phyloP scores from a whole-genome alignment of 1,140 invertebrate genomes.

The Oscheius sp. region DNA sequence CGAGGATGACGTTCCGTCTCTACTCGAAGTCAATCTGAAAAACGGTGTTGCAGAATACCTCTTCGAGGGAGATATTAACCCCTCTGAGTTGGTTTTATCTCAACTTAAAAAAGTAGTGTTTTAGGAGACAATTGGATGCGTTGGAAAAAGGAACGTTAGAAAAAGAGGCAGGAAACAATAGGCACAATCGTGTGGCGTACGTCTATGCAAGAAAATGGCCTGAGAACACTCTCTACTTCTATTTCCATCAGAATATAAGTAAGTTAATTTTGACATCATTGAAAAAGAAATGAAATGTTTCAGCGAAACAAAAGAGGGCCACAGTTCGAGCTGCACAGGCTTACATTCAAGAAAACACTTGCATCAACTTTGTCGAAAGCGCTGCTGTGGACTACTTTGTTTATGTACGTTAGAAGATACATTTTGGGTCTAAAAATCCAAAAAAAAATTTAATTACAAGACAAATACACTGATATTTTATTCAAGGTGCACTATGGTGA shows the following conservation, averaged over 20 bases:
- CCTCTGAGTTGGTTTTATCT: slow-evolving; percentile 20
- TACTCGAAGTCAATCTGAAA: slow-evolving; percentile 25
- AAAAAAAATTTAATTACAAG: no score
- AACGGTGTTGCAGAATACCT: slow-evolving; percentile 13
- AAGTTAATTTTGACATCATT: not conserved
- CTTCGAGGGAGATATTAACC: slow-evolving; percentile 23
- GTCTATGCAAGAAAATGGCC: not conserved
- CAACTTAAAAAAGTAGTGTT: not conserved
- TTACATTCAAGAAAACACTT: slow-evolving; percentile 1
- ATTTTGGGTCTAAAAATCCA: no score
- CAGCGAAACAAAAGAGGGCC: not conserved
- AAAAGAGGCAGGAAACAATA: not conserved
- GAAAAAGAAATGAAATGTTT: not conserved
- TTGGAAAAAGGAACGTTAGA: not conserved
- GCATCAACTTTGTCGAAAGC: slow-evolving; percentile 11
- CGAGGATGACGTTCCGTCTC: not conserved
- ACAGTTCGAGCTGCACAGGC: not conserved
- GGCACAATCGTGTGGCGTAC: not conserved
- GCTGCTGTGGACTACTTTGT: no score
- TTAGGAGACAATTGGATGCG: not conserved
- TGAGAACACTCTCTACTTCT: slow-evolving; percentile 2
- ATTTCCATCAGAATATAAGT: not conserved
- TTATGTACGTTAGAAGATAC: no score
- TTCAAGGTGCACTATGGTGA: slow-evolving; percentile 19
- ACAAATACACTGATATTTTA: no score